A percentile compares a stretch with the other conserved stretches of the same genome.
These are phyloP conservation scores for Acleris holmiana DNA, from an alignment of 2,888 invertebrate species.

Conservation along the genomic window DNA sequence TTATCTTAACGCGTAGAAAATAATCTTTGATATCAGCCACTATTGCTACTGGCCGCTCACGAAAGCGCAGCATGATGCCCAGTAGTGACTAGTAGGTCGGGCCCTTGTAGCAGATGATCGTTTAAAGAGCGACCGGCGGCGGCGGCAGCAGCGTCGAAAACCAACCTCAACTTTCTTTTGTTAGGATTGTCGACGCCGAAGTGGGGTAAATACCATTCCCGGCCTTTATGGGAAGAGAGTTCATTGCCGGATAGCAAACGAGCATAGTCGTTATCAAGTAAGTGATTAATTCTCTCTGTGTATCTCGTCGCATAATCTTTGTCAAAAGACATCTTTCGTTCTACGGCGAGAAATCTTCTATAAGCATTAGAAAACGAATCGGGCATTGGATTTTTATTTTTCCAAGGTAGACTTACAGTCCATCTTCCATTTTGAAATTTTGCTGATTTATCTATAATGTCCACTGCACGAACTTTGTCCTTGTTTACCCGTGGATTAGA, in stretches of 20 bases:
- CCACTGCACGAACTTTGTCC: not conserved
- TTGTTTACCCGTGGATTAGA: not conserved
- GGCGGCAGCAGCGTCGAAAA: not conserved
- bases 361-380: not conserved
- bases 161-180: not conserved
- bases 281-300: not conserved
- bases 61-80: constrained; percentile 6
- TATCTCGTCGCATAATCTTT: not conserved
- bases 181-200: not conserved
- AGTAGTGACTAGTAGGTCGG: constrained; percentile 11
- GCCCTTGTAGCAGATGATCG: constrained; percentile 2
- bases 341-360: not conserved
- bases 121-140: not conserved
- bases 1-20: constrained; percentile 6
- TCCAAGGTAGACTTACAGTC: not conserved
- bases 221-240: not conserved
- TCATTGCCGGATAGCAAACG: not conserved
- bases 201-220: not conserved
- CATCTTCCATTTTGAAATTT: not conserved
- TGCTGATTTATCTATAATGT: not conserved
- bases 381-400: not conserved
- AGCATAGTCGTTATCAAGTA: not conserved
- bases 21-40: not conserved
- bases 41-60: not conserved
- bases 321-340: not conserved